Conservation (phyloP, 1,140 invertebrate species). For the Zophobas atratus region DNA sequence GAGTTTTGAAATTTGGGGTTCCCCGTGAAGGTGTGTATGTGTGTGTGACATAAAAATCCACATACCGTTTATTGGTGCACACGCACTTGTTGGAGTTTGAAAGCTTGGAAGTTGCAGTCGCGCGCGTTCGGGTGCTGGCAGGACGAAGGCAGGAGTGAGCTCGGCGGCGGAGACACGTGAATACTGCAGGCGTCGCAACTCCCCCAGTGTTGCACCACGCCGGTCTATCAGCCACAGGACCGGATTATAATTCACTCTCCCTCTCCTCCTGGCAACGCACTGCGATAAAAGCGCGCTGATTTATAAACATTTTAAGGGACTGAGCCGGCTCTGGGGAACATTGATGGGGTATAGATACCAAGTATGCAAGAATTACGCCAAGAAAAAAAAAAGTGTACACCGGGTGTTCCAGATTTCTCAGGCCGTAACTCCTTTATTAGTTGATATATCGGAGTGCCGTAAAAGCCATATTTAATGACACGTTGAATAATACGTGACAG, state of each 20-base stretch:
- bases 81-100: constrained; percentile 46
- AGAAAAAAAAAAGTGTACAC: no score
- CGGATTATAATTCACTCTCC: constrained; percentile 41
- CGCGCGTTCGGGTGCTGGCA: constrained; percentile 22
- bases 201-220: constrained; percentile 49
- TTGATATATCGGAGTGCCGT: no score
- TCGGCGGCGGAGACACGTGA: constrained; percentile 43
- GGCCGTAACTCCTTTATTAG: no score
- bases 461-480: no score
- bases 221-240: constrained; percentile 44
- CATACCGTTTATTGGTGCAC: constrained; percentile 32
- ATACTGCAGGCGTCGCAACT: constrained; percentile 48
- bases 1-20: background rate
- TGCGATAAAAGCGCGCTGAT: constrained; percentile 34
- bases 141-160: constrained; percentile 25
- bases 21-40: background rate
- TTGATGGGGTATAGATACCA: background rate
- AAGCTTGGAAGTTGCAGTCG: constrained; percentile 34
- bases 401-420: no score
- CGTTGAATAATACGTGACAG: no score
- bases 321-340: background rate
- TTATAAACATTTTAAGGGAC: constrained; percentile 15
- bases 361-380: background rate
- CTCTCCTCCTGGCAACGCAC: constrained; percentile 21
- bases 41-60: constrained; percentile 23